Percentiles rank a stretch among this genome's conserved stretches.
phyloP scores from a whole-genome alignment of 2,113 vertebrate genomes.

The Lonchura striata region DNA sequence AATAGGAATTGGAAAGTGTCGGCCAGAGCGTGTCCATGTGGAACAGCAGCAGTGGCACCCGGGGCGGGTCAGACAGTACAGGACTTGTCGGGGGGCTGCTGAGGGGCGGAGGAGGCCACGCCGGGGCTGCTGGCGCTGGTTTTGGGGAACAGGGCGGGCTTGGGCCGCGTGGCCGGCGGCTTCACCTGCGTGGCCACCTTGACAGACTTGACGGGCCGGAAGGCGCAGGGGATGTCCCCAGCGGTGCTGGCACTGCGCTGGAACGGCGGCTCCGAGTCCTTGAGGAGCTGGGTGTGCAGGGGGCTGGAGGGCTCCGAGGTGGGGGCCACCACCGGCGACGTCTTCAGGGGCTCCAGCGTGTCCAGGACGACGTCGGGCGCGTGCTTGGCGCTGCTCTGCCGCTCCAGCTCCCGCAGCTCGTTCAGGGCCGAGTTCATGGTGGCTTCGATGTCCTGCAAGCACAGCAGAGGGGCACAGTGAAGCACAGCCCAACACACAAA shows the following conservation, averaged over 20 bases:
- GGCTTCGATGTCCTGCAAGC: conserved; percentile 87
- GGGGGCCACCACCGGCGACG: conserved; percentile 76
- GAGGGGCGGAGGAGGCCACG: conserved; percentile 83
- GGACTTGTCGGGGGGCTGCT: conserved; percentile 91
- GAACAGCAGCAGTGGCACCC: conserved; percentile 18
- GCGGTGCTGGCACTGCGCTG: conserved; percentile 94
- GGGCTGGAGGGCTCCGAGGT: conserved; percentile 95
- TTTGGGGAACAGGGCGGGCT: conserved; percentile 92
- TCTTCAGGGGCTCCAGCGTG: conserved; percentile 95
- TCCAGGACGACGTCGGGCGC: conserved; percentile 95
- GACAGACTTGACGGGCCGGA: conserved; percentile 84
- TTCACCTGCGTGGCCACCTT: conserved; percentile 78
- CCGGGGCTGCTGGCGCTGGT: conserved; percentile 75
- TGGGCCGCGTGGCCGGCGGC: conserved; percentile 92
- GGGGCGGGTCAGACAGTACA: conserved; percentile 83
- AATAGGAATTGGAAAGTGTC: conserved; percentile 41
- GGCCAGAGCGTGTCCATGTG: background rate
- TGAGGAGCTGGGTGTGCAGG: conserved; percentile 89
- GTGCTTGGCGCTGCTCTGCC: conserved; percentile 90
- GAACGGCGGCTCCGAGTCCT: conserved; percentile 83
- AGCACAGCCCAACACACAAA: background rate
- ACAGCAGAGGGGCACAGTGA: background rate
- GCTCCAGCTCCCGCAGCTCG: conserved; percentile 90
- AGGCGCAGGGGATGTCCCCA: conserved; percentile 91
- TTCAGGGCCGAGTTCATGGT: conserved; percentile 91